Base-by-base conservation (phyloP, 2,797 vertebrate species). In the Psittacula derbiana region DNA sequence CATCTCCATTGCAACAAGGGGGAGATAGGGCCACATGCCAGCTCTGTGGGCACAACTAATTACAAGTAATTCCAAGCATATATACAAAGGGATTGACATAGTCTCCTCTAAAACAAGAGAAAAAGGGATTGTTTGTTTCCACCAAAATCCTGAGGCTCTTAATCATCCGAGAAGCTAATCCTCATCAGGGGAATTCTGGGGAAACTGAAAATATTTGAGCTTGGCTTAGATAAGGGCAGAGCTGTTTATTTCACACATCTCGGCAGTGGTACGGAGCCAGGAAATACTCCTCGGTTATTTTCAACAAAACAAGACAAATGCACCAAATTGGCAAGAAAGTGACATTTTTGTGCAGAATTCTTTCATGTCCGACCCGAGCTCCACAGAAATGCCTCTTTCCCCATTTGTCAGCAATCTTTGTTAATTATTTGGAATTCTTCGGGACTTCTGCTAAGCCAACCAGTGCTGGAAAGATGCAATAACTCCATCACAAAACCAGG, bases 231-330 rank as follows among this genome's bases (percentile, higher is more conserved):
- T 92, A 96, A 92, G 93, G 90, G 78, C 78, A 93, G 90, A 80
- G 86, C 88, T 91, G 93, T 96, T 97, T 90, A 78, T 86, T 97
- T 97, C 94, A 79, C 96, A 95, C 95, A 93, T 96, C 93, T 92
- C 84, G 7, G 36, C 55, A 31, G 87, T 9, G 66, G 80, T 76
- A 49, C 23, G 6, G 80, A 92, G 94, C 88, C 95, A 95, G 96
- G 95, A 97, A 96, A 97, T 93, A 94, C 67, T 93, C 93, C 25
- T 81, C 95, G 92, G 86, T 82, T 66, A n/a, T 72, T 91, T 72
- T 95, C 92, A 94, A 92, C 75, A 92, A 95, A 96, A 95, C 90
- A 91, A 46, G 81, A 93, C 87, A 46, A 92, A 95, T 95, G 95
- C 58, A 83, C 60, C 38, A 79, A 81, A 74, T 80, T 96, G 96